These are phyloP conservation scores for Xanthostigma xanthostigma DNA, from an alignment of 2,888 invertebrate species.

Conservation along the genomic window DNA sequence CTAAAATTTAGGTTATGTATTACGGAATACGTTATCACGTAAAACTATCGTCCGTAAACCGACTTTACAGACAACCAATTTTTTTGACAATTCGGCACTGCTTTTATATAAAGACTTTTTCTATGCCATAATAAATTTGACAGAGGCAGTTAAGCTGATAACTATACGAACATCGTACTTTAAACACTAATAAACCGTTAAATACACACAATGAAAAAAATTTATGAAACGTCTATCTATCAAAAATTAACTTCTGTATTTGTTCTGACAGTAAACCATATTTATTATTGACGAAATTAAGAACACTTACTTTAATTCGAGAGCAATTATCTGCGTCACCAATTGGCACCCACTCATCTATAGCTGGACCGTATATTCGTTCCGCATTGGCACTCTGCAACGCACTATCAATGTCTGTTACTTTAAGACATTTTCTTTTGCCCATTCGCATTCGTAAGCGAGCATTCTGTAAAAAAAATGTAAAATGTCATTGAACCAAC, in stretches of 20 bases:
- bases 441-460: neutral
- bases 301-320: neutral
- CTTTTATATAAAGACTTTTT: too few species aligned
- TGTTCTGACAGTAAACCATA: conserved; percentile 16
- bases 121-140: too few species aligned
- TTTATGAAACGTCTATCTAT: neutral
- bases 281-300: too few species aligned
- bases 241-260: neutral
- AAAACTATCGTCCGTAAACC: too few species aligned
- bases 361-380: neutral
- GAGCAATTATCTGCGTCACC: neutral
- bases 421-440: neutral
- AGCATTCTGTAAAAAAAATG: neutral
- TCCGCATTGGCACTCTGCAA: neutral
- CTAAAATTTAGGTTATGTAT: too few species aligned
- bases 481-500: neutral
- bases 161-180: neutral
- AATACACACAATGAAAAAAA: too few species aligned
- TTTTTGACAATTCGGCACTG: too few species aligned
- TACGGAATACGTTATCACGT: too few species aligned
- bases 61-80: too few species aligned
- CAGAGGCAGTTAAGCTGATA: too few species aligned
- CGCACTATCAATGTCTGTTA: neutral
- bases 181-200: too few species aligned
- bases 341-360: neutral